phyloP scores from a whole-genome alignment of 2,888 invertebrate genomes.

The Amaurobius ferox region DNA sequence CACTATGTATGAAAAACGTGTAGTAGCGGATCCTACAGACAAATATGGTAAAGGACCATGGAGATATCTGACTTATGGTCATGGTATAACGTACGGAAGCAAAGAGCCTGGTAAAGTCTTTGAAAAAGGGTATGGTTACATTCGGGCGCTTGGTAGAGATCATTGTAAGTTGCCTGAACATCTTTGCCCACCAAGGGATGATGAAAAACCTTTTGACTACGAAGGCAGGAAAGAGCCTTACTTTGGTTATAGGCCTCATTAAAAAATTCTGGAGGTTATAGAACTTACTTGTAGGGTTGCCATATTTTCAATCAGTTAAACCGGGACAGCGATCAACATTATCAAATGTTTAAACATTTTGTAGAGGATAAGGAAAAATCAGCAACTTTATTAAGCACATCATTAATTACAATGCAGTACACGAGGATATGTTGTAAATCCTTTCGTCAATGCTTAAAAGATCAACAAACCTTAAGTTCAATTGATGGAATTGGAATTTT shows the following conservation, averaged over 20 bases:
- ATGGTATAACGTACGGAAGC: slow-evolving; percentile 67
- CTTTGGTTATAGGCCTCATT: slow-evolving; percentile 63
- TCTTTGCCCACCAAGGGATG: slow-evolving; percentile 42
- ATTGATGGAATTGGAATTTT: no score
- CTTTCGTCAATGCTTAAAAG: no score
- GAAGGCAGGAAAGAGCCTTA: slow-evolving; percentile 65
- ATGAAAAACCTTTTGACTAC: slow-evolving; percentile 63
- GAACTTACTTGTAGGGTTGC: no score
- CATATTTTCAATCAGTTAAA: no score
- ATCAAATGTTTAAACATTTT: no score
- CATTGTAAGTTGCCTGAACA: slow-evolving; percentile 54
- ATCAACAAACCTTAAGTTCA: no score
- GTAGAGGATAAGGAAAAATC: no score
- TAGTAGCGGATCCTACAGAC: slow-evolving; percentile 41
- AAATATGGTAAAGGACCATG: slow-evolving; percentile 65
- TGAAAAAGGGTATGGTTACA: slow-evolving; percentile 67
- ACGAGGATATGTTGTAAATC: no score
- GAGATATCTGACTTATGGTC: slow-evolving; percentile 65
- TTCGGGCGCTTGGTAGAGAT: slow-evolving; percentile 63
- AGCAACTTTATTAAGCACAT: no score
- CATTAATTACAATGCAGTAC: no score
- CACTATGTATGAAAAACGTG: slow-evolving; percentile 64
- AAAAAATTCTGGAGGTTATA: no score
- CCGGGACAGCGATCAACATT: no score
- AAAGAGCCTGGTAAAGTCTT: slow-evolving; percentile 68